Percentiles rank a stretch among this genome's conserved stretches.
phyloP scores from a whole-genome alignment of 2,113 vertebrate genomes.

The Rafetus swinhoei region DNA sequence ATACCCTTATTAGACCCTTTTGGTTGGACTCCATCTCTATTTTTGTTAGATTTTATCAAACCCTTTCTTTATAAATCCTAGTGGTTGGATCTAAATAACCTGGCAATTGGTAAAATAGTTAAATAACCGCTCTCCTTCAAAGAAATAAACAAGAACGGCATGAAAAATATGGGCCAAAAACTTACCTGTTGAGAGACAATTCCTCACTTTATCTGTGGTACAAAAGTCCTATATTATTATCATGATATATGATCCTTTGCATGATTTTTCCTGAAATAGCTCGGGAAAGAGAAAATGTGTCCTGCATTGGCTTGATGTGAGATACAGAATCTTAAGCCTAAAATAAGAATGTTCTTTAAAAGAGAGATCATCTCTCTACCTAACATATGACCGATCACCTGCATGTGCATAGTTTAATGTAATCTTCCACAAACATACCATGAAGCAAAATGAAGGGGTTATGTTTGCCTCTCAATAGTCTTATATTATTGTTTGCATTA shows the following conservation, averaged over 20 bases:
- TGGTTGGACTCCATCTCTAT: constrained; percentile 13
- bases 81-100: neutral
- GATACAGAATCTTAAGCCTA: constrained; percentile 25
- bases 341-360: constrained; percentile 32
- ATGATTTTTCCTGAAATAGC: constrained; percentile 9
- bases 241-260: constrained; percentile 54
- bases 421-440: neutral
- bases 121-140: constrained; percentile 36
- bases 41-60: constrained; percentile 39
- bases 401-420: neutral
- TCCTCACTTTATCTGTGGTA: neutral
- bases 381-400: neutral
- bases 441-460: neutral
- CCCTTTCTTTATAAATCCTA: constrained; percentile 34
- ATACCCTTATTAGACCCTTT: neutral
- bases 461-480: neutral
- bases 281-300: constrained; percentile 2
- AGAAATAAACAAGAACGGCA: constrained; percentile 48
- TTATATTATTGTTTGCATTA: neutral
- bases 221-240: constrained; percentile 41
- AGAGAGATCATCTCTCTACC: constrained; percentile 24
- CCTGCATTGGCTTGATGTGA: constrained; percentile 29
- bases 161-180: constrained; percentile 37
- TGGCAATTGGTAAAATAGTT: constrained; percentile 46
- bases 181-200: constrained; percentile 39